phyloP scores from a whole-genome alignment of 2,113 vertebrate genomes.

The Rhea americana region DNA sequence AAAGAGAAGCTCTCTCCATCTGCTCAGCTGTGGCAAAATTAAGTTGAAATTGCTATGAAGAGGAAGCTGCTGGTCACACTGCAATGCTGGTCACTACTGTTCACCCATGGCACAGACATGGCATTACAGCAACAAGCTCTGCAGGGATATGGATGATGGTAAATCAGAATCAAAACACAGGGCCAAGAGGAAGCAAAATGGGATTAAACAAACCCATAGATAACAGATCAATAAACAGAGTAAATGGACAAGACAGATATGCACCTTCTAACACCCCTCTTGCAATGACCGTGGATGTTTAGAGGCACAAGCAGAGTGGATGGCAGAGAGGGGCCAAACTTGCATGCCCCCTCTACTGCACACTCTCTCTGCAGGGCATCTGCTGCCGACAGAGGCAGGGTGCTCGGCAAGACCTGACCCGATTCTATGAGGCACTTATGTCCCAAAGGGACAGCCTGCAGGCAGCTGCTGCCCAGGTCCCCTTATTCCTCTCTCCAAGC shows the following conservation, averaged over 20 bases:
- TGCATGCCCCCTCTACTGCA: too few species aligned
- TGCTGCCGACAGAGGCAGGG: too few species aligned
- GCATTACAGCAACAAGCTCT: background rate
- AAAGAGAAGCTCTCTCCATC: background rate
- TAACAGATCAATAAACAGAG: background rate
- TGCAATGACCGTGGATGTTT: fast-evolving
- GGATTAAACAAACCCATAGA: background rate
- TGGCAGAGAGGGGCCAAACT: background rate
- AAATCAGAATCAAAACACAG: background rate
- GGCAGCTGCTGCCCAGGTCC: background rate
- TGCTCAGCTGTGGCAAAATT: background rate
- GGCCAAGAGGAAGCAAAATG: background rate
- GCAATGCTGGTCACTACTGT: too few species aligned
- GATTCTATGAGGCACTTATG: background rate
- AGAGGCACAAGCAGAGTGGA: background rate
- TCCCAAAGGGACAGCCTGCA: background rate
- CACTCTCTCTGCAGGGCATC: background rate
- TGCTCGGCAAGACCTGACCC: background rate
- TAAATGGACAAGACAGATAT: background rate
- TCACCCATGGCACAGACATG: fast-evolving
- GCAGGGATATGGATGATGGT: background rate
- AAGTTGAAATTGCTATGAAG: background rate
- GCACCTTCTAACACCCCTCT: background rate
- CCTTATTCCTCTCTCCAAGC: fast-evolving
- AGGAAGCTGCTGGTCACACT: background rate